Base-by-base conservation (phyloP, 2,113 vertebrate species). In the Drymodes brunneopygia region DNA sequence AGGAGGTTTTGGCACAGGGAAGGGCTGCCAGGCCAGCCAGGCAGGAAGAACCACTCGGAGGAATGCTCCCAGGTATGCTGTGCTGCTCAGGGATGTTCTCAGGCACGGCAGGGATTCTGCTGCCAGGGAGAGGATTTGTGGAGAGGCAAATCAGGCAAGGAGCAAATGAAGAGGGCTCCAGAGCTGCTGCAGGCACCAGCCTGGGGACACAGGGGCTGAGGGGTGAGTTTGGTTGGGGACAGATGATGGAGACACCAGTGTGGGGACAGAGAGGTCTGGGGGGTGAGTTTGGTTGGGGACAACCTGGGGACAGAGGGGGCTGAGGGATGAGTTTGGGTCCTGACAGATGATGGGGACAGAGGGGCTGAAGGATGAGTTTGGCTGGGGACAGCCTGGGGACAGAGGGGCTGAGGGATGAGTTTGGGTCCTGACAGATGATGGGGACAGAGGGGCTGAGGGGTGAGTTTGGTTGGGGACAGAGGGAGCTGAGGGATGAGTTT, bases 41-140 rank as follows among this genome's bases (percentile, higher is more conserved):
- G 25, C 96, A 87, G 92, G 93, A 95, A 93, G 93, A 94, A 22
- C 93, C 67, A 48, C 44, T 24, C 2, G 1, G 3, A 67, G 95
- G 96, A 97, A 96, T 96, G 97, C 94, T 91, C 88, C 83, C 7
- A 97, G 97, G 96, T 94, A 92, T 95, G 96, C 96, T 94, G 79
- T 15, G 77, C 90, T 94, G 69, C 47, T 73, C 28, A 65, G 20
- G 75, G 47, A 54, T 88, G 86, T 79, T 81, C 93, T 84, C 71
- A 11, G 93, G 93, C 88, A 88, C 74, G 36, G 86, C 60, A 88
- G 81, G 10, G 81, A 40, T 40, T 53, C 73, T 78, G 66, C 88
- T 92, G 91, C 48, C 88, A 92, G 94, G 89, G 86, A 94, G 94
- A 80, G 13, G 40, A 71, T 85, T 74, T 31, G 62, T 40, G 2